Percentiles rank a stretch among this genome's conserved stretches.
phyloP scores from a whole-genome alignment of 2,888 invertebrate genomes.

The Hirtodrosophila confusa region DNA sequence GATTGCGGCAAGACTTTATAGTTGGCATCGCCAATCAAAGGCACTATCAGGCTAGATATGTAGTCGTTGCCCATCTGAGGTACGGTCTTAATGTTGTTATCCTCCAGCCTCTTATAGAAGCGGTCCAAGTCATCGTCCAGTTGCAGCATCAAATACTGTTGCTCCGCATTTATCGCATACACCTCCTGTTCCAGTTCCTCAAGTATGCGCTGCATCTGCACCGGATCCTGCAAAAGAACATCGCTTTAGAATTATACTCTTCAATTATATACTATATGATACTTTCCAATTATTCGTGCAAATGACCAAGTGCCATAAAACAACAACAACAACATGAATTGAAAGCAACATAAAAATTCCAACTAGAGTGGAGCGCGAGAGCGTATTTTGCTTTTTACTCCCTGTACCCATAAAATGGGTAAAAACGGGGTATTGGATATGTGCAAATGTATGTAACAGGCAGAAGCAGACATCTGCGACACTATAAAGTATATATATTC shows the following conservation, averaged over 20 bases:
- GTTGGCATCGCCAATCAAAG: constrained; percentile 66
- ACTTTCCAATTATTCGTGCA: no score
- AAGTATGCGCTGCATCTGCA: constrained; percentile 75
- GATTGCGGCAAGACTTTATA: constrained; percentile 67
- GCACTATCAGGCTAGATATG: constrained; percentile 74
- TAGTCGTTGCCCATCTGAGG: constrained; percentile 65
- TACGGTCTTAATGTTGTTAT: constrained; percentile 67
- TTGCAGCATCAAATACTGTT: constrained; percentile 74
- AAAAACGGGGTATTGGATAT: no score
- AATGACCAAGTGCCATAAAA: no score
- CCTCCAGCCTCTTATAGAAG: constrained; percentile 71
- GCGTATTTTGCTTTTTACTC: no score
- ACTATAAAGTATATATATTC: no score
- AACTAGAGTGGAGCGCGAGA: no score
- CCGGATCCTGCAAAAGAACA: constrained; percentile 61
- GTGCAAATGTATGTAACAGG: no score
- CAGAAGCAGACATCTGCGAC: no score
- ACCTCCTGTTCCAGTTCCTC: constrained; percentile 82
- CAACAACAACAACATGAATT: not conserved
- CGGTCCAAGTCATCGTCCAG: constrained; percentile 73
- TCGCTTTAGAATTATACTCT: no score
- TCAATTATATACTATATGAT: not conserved
- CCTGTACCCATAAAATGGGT: no score
- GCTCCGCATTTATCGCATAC: constrained; percentile 82
- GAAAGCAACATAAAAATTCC: no score